A percentile compares a stretch with the other conserved stretches of the same genome.
Conservation (phyloP, 2,888 invertebrate genomes). For the Lithophane semibrunnea region DNA sequence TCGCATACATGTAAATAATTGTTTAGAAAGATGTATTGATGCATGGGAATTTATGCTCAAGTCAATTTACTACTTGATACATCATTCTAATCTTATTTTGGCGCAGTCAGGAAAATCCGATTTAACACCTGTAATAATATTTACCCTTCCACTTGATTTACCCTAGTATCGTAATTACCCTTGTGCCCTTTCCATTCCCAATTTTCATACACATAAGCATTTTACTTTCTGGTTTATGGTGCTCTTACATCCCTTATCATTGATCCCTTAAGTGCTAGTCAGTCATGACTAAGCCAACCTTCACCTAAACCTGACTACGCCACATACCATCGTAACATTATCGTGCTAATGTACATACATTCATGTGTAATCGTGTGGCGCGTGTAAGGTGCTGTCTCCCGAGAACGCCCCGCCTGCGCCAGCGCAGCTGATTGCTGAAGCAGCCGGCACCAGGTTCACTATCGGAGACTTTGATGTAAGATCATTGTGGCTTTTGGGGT, state of each 20-base stretch:
- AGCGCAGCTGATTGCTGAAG: slow-evolving; percentile 89
- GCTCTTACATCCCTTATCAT: background rate
- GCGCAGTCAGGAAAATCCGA: background rate
- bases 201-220: background rate
- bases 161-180: slow-evolving; percentile 9
- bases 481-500: slow-evolving; percentile 35
- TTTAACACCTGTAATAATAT: background rate
- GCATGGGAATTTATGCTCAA: background rate
- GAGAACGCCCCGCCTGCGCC: slow-evolving; percentile 90
- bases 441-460: slow-evolving; percentile 91
- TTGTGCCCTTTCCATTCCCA: background rate
- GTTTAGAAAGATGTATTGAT: slow-evolving; percentile 13
- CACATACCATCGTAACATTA: slow-evolving; percentile 19
- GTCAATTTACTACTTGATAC: background rate
- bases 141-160: background rate
- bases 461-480: slow-evolving; percentile 95
- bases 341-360: slow-evolving; percentile 67
- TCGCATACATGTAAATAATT: slow-evolving; percentile 18
- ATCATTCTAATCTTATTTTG: slow-evolving; percentile 5
- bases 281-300: background rate
- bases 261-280: no score
- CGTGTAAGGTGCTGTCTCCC: slow-evolving; percentile 91
- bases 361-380: slow-evolving; percentile 63
- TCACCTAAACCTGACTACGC: background rate
- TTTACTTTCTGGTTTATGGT: background rate